Evolutionary conservation across 1,140 invertebrate species (phyloP), one percentile per base, ranked within the genome.

Genomic region (Helicoverpa armigera): DNA sequence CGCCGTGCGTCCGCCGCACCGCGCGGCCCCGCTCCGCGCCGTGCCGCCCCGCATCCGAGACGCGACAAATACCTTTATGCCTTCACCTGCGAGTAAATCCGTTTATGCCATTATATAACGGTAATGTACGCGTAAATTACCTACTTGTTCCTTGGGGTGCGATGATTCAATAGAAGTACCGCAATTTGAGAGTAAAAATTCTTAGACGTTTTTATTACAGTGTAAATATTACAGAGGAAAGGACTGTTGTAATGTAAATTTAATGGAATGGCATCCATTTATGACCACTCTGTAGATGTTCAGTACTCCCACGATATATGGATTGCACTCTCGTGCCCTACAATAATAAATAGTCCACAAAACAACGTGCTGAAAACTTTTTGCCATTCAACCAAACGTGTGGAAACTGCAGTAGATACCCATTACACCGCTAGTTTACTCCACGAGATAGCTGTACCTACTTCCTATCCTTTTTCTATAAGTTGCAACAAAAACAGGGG

Each of bases 51-150:
- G 75, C 56, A 12, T 79, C 23, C 75, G 72, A 65, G 51, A 73
- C 70, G 67, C 81, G 69, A 82, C 70, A 86, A 85, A 84, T 83
- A 70, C 75, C 78, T 79, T 78, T 82, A 79, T 80, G 70, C 65
- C 69, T 65, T 80, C 69, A 65, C 85, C 82, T 82, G 73, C 65
- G 56, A 78, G 65, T 56, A 81, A 85, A 83, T 82, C 67, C 75
- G 74, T 82, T 84, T 72, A 78, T 77, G 60, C 70, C 79, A 60
- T 82, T 80, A 84, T 80, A 63, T 82, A 81, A 75, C 43, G 61
- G 70, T 80, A 69, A 78, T 76, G 67, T 83, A 77, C 69, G 50
- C 65, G 76, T 73, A 73, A 82, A 82, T 82, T 72, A 78, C 69
- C 69, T 79, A 65, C 75, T 78, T 67, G 75, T 67, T 78, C 61